Evolutionary conservation across 2,113 vertebrate species (phyloP), one percentile per base, ranked within the genome.

Genomic region (Elanoides forficatus): DNA sequence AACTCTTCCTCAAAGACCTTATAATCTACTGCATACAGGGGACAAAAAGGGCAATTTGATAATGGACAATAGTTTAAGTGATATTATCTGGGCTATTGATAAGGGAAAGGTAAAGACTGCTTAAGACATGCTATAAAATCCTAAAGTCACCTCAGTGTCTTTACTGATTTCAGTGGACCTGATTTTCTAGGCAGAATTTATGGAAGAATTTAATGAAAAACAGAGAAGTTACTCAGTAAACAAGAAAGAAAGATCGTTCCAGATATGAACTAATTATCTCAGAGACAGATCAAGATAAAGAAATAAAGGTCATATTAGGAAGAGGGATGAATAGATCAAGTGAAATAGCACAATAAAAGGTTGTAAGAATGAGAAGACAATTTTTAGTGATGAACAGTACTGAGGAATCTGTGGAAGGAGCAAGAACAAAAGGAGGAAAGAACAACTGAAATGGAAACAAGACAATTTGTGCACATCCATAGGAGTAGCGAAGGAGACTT

Each of bases 281-380:
- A 17, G 65, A 84, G 52, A 40, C 67, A 72, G 83, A 84, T 53
- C 81, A 62, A 89, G 93, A 89, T 88, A 81, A 88, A 91, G 81
- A 95, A 96, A 86, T 86, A 97, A 93, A 95, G 93, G 83, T 95
- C 86, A 82, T 66, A 65, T 87, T 68, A 80, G 67, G 53, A 89
- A 95, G 65, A 81, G 36, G 58, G 36, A 91, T 93, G 93, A 89
- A 72, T 3, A 66, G 83, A 89, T 89, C 66, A 80, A 87, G 88
- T 73, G 81, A 60, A 92, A 92, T 32, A 89, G 66, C 83, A 95
- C 81, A 91, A 93, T 70, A 94, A 94, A 94, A 82, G 58, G 74
- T 47, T 83, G 50, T 30, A 20, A 55, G 70, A 76, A 68, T 0
- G 15, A 65, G 71, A 58, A 68, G 93, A 68, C 36, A 52, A 29